A percentile compares a stretch with the other conserved stretches of the same genome.
Conservation (phyloP, 1,140 invertebrate genomes). For the Habropoda laboriosa region DNA sequence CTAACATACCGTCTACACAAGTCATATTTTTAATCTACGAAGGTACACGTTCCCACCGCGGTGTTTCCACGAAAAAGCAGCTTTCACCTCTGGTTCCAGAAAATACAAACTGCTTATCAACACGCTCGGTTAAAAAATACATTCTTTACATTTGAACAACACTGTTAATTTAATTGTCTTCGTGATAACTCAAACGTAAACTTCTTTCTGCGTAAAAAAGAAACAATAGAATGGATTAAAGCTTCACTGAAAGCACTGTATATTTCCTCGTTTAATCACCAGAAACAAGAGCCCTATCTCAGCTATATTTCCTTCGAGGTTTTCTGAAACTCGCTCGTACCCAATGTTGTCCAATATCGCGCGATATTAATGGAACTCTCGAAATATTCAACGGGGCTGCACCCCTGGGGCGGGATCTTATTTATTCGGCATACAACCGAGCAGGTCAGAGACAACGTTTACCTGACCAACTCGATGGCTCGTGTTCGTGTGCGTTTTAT, state of each 20-base stretch:
- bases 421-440: constrained; percentile 26
- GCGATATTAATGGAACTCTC: constrained; percentile 14
- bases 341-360: neutral
- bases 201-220: too few species aligned
- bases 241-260: too few species aligned
- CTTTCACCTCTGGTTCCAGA: neutral
- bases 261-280: too few species aligned
- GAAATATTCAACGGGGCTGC: constrained; percentile 27
- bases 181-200: too few species aligned
- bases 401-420: constrained; percentile 30
- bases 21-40: neutral
- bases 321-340: neutral
- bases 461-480: too few species aligned
- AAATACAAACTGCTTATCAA: neutral
- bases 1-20: neutral
- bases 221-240: too few species aligned
- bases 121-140: too few species aligned
- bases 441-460: neutral
- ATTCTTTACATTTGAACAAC: too few species aligned
- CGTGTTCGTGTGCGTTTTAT: neutral
- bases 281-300: neutral
- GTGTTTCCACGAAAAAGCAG: neutral
- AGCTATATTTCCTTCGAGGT: neutral
- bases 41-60: neutral
- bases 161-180: too few species aligned